Conservation (phyloP, 2,888 invertebrate species). For the Argyresthia goedartella region DNA sequence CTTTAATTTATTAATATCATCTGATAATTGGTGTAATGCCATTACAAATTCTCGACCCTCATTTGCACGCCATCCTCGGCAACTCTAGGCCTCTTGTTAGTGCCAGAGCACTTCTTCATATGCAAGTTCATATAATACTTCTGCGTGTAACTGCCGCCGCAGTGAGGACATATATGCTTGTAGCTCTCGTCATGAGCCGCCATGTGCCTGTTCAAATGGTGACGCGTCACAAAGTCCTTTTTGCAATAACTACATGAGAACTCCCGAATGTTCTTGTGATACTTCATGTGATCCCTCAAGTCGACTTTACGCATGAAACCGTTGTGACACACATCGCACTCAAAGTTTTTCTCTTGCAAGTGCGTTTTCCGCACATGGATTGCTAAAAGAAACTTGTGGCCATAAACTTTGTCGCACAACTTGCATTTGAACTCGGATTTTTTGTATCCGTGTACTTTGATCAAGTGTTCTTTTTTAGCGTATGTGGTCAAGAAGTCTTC, state of each 20-base stretch:
- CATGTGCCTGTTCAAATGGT: neutral
- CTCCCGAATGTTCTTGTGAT: neutral
- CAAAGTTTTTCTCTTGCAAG: constrained; percentile 2
- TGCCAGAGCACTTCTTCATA: neutral
- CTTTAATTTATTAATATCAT: too few relatives aligned
- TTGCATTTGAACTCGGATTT: neutral
- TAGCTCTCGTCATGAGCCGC: neutral
- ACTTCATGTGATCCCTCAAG: constrained; percentile 3
- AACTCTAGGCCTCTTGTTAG: neutral
- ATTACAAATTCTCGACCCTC: too few relatives aligned
- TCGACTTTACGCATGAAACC: neutral
- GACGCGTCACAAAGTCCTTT: neutral
- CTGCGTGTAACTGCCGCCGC: neutral
- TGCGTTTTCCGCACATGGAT: neutral
- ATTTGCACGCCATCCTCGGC: too few relatives aligned
- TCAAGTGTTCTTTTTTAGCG: constrained; percentile 1
- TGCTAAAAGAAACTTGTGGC: neutral
- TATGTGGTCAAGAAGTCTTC: constrained; percentile 6
- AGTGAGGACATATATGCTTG: neutral
- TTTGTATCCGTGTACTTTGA: neutral
- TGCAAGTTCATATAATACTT: constrained; percentile 1
- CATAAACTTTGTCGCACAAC: neutral
- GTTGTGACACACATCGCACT: constrained; percentile 1
- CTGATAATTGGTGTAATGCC: too few relatives aligned
- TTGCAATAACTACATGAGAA: neutral